phyloP scores from a whole-genome alignment of 2,888 invertebrate species.

The Aspidapion aeneum region DNA sequence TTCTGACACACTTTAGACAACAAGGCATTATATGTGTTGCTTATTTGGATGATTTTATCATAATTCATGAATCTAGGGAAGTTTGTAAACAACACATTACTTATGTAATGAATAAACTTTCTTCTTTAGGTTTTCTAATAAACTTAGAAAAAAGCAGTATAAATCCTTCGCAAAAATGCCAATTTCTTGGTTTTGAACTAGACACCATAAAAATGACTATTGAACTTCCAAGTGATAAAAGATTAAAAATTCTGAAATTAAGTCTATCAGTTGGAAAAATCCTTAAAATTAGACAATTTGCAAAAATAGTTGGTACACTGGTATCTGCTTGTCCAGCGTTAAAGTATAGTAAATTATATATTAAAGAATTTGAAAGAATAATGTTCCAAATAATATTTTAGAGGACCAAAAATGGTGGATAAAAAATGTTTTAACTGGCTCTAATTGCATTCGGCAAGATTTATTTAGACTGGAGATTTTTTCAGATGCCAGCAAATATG shows the following conservation, averaged over 20 bases:
- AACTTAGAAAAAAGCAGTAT: slow-evolving; percentile 23
- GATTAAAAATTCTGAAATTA: slow-evolving; percentile 1
- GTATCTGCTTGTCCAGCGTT: slow-evolving; percentile 30
- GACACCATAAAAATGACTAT: slow-evolving; percentile 19
- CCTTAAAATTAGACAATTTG: slow-evolving; percentile 29
- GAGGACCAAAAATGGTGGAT: slow-evolving; percentile 32
- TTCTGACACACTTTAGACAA: too few relatives aligned
- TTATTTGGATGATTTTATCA: too few relatives aligned
- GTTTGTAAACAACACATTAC: too few relatives aligned
- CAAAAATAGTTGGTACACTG: slow-evolving; percentile 24
- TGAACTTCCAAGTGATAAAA: slow-evolving; percentile 16
- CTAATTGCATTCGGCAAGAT: slow-evolving; percentile 12
- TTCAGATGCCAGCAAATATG: slow-evolving; percentile 27
- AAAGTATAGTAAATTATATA: slow-evolving; percentile 26
- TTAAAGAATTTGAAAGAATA: slow-evolving; percentile 23
- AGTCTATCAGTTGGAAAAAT: slow-evolving; percentile 11
- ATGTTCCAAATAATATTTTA: too few relatives aligned
- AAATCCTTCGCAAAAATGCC: slow-evolving; percentile 13
- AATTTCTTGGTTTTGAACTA: slow-evolving; percentile 26
- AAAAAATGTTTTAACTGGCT: slow-evolving; percentile 13
- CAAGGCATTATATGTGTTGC: too few relatives aligned
- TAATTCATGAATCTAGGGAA: too few relatives aligned
- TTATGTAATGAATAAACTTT: too few relatives aligned
- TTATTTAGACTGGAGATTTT: slow-evolving; percentile 20
- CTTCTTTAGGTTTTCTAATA: slow-evolving; percentile 27